These are phyloP conservation scores for Uloborus plumipes DNA, from an alignment of 2,888 invertebrate genomes.

Conservation along the genomic window DNA sequence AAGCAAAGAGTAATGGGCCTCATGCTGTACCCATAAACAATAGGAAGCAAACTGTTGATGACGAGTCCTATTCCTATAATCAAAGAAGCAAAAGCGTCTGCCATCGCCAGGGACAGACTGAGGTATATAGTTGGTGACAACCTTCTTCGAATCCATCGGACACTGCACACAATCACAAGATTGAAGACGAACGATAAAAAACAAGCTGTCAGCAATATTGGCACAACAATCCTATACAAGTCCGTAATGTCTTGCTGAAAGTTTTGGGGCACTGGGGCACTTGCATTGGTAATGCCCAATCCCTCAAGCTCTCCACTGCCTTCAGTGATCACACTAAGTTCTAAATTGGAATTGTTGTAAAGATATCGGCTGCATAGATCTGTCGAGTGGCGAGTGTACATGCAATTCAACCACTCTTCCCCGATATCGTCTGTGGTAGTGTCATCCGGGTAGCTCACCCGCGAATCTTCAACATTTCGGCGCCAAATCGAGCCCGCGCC, in stretches of 20 bases:
- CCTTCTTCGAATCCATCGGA: slow-evolving; percentile 75
- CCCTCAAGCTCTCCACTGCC: no score
- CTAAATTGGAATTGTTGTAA: no score
- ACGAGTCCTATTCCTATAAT: slow-evolving; percentile 75
- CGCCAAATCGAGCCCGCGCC: no score
- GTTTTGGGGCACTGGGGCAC: no score
- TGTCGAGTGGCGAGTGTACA: no score
- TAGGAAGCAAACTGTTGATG: slow-evolving; percentile 75
- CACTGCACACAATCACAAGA: slow-evolving; percentile 74
- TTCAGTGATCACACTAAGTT: no score
- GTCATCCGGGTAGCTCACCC: no score
- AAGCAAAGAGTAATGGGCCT: slow-evolving; percentile 71
- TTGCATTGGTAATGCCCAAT: no score
- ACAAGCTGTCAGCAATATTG: slow-evolving; percentile 74
- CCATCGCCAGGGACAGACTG: slow-evolving; percentile 73
- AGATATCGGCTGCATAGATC: no score
- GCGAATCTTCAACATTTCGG: no score
- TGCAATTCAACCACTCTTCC: no score
- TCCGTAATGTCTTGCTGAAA: slow-evolving; percentile 12
- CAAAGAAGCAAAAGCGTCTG: slow-evolving; percentile 76
- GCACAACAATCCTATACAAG: slow-evolving; percentile 69
- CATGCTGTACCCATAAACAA: slow-evolving; percentile 68
- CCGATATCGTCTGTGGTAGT: no score
- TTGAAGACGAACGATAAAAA: slow-evolving; percentile 75
- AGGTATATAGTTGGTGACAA: slow-evolving; percentile 68